These are phyloP conservation scores for Xanthorhoe designata DNA, from an alignment of 2,888 invertebrate genomes.

Conservation along the genomic window DNA sequence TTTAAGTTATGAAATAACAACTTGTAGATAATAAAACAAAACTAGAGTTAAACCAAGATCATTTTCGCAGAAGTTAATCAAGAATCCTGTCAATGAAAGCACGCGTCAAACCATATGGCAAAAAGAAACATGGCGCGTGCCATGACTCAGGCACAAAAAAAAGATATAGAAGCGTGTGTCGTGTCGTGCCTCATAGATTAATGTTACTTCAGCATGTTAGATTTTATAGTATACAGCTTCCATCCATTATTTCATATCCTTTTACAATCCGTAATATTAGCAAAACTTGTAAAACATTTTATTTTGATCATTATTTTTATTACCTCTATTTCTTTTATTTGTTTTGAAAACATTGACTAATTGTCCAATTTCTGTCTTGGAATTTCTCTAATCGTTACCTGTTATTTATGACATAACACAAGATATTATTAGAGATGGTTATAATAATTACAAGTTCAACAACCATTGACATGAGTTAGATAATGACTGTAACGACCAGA, in stretches of 20 bases:
- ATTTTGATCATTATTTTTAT: conserved; percentile 35
- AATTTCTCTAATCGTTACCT: conserved; percentile 24
- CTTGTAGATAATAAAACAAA: not conserved
- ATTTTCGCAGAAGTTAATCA: not conserved
- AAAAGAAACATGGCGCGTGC: conserved; percentile 52
- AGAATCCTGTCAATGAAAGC: conserved; percentile 22
- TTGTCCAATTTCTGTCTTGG: conserved; percentile 25
- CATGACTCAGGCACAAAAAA: conserved; percentile 55
- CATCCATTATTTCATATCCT: conserved; percentile 32
- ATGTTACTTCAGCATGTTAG: conserved; percentile 46
- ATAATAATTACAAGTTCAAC: conserved; percentile 28
- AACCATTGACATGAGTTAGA: conserved; percentile 24
- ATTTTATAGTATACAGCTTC: conserved; percentile 44
- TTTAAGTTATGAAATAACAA: not conserved
- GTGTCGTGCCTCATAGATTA: conserved; percentile 47
- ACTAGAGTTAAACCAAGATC: not conserved
- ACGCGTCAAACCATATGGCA: conserved; percentile 36
- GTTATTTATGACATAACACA: conserved; percentile 30
- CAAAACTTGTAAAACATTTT: conserved; percentile 40
- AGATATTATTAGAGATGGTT: conserved; percentile 10
- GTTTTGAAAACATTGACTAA: conserved; percentile 18
- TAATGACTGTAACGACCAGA: conserved; percentile 19
- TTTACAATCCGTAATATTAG: conserved; percentile 28
- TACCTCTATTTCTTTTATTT: conserved; percentile 11
- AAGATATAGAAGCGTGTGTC: conserved; percentile 47